These are phyloP conservation scores for Neoascia interrupta DNA, from an alignment of 2,888 invertebrate genomes.

Conservation along the genomic window DNA sequence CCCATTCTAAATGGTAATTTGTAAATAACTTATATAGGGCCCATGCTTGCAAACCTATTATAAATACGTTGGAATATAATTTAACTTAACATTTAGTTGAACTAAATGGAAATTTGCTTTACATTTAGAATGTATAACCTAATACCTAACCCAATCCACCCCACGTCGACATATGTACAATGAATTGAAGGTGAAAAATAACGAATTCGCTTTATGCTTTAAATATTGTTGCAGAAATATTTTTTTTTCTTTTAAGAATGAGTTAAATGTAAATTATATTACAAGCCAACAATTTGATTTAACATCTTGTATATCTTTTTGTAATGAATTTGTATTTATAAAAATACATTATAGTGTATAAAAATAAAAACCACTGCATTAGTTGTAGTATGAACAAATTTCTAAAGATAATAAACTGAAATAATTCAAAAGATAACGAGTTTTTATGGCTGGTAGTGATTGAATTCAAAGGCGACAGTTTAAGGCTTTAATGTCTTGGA, in stretches of 20 bases:
- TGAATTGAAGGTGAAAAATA: slow-evolving; percentile 42
- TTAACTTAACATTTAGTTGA: slow-evolving; percentile 37
- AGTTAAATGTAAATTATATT: slow-evolving; percentile 48
- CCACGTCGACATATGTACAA: slow-evolving; percentile 54
- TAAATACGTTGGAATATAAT: slow-evolving; percentile 3
- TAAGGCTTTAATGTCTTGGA: too few species aligned
- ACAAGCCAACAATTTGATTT: slow-evolving; percentile 28
- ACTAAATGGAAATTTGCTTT: slow-evolving; percentile 40
- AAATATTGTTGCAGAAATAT: slow-evolving; percentile 42
- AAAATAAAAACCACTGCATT: slow-evolving; percentile 33
- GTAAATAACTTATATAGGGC: slow-evolving; percentile 58
- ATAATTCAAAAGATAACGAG: background rate
- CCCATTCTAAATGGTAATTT: slow-evolving; percentile 39
- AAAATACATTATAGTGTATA: slow-evolving; percentile 52
- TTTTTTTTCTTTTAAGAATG: too few species aligned
- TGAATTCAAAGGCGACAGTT: too few species aligned
- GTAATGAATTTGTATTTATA: slow-evolving; percentile 61
- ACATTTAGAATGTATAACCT: slow-evolving; percentile 51
- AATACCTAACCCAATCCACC: too few species aligned
- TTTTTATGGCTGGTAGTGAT: background rate
- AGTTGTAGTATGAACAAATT: slow-evolving; percentile 26
- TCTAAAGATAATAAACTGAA: slow-evolving; percentile 19
- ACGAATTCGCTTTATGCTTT: slow-evolving; percentile 35
- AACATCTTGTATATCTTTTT: slow-evolving; percentile 51
- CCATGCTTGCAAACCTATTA: slow-evolving; percentile 51